Evolutionary conservation across 2,797 vertebrate genomes (phyloP).

Genomic region (Cyclura pinguis): DNA sequence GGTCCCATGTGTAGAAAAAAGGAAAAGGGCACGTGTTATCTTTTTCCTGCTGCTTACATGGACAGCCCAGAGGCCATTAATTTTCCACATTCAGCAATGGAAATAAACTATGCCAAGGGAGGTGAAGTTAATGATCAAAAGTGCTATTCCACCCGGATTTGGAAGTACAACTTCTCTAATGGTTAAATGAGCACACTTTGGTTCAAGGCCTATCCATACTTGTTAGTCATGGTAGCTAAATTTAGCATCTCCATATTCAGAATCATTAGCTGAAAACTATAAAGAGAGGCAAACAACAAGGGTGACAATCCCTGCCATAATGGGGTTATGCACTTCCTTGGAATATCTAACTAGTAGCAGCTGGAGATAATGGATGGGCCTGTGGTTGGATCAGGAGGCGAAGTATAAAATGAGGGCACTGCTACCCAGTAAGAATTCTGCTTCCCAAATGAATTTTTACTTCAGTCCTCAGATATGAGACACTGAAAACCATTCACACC

Average conservation of each 20-base stretch:
- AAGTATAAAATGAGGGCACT: too few species aligned
- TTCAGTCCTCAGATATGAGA: too few species aligned
- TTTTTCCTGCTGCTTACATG: neutral
- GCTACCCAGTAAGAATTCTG: too few species aligned
- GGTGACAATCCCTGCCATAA: neutral
- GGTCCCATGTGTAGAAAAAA: neutral
- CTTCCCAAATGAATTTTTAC: too few species aligned
- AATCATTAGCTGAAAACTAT: neutral
- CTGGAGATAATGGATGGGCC: neutral
- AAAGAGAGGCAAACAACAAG: neutral
- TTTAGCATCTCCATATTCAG: neutral
- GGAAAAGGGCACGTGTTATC: neutral
- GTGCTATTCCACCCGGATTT: conserved; percentile 21
- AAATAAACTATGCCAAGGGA: conserved; percentile 24
- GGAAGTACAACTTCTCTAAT: neutral
- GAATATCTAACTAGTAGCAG: neutral
- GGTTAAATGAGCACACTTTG: neutral
- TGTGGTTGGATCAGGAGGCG: neutral
- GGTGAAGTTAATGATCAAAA: neutral
- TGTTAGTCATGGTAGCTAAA: neutral
- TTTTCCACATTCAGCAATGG: conserved; percentile 21
- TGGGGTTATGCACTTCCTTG: neutral
- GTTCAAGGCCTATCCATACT: neutral
- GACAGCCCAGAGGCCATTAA: neutral
- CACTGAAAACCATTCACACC: too few species aligned